Conservation (phyloP, 2,113 vertebrate species). For the Perccottus glenii region DNA sequence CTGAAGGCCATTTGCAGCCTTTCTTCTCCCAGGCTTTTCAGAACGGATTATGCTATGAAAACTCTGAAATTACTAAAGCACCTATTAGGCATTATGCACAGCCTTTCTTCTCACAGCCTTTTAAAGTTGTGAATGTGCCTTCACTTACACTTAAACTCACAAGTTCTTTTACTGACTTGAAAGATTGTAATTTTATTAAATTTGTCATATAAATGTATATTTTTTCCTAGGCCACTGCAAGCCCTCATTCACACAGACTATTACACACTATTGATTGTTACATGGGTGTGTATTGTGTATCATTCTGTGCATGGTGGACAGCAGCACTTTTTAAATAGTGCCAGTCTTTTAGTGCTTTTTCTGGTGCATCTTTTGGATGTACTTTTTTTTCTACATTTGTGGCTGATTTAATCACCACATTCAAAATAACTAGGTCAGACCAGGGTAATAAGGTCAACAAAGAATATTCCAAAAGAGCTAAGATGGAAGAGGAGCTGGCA, state of each 20-base stretch:
- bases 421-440: no score
- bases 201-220: conserved; percentile 26
- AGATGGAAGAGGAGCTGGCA: no score
- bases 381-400: no score
- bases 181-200: conserved; percentile 40
- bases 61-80: conserved; percentile 97
- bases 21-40: conserved; percentile 98
- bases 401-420: no score
- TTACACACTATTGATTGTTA: background rate
- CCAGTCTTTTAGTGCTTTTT: no score
- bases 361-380: no score
- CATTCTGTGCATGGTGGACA: no score
- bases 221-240: conserved; percentile 13
- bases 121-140: conserved; percentile 71
- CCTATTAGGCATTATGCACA: conserved; percentile 87
- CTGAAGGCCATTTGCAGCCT: conserved; percentile 97
- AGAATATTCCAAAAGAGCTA: no score
- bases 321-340: no score
- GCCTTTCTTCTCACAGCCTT: conserved; percentile 69
- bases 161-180: conserved; percentile 52
- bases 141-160: conserved; percentile 55
- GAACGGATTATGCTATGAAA: conserved; percentile 99
- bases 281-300: background rate
- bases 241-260: background rate
- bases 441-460: no score